A percentile compares a stretch with the other conserved stretches of the same genome.
These are phyloP conservation scores for Anguilla megastoma DNA, from an alignment of 2,797 vertebrate species.

Conservation along the genomic window DNA sequence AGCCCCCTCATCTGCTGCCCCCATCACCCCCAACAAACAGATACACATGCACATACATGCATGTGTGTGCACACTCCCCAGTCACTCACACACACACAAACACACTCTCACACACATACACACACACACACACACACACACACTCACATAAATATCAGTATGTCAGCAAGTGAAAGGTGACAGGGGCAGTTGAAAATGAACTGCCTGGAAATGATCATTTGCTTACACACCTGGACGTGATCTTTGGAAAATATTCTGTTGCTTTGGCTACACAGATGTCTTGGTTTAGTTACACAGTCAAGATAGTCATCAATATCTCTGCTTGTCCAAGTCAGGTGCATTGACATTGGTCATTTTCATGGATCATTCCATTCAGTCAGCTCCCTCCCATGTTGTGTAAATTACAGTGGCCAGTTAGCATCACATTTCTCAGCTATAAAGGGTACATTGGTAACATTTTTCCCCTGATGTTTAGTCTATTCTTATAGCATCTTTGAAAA, in stretches of 20 bases:
- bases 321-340: background rate
- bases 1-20: conserved; percentile 75
- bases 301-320: background rate
- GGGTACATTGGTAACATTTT: too few relatives aligned
- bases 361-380: conserved; percentile 4
- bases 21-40: conserved; percentile 29
- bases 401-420: background rate
- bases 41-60: conserved; percentile 29
- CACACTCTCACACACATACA: background rate
- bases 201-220: background rate
- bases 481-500: background rate
- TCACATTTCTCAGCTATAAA: background rate
- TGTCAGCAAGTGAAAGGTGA: background rate
- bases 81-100: background rate
- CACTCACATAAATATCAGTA: background rate
- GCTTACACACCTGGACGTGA: background rate
- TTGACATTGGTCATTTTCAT: background rate
- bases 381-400: background rate
- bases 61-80: conserved; percentile 34
- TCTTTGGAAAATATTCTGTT: background rate
- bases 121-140: background rate
- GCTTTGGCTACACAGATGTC: background rate
- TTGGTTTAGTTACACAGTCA: background rate
- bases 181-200: background rate
- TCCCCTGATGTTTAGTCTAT: background rate